Conservation (phyloP, 2,888 invertebrate species). For the Sialis fuliginosa region DNA sequence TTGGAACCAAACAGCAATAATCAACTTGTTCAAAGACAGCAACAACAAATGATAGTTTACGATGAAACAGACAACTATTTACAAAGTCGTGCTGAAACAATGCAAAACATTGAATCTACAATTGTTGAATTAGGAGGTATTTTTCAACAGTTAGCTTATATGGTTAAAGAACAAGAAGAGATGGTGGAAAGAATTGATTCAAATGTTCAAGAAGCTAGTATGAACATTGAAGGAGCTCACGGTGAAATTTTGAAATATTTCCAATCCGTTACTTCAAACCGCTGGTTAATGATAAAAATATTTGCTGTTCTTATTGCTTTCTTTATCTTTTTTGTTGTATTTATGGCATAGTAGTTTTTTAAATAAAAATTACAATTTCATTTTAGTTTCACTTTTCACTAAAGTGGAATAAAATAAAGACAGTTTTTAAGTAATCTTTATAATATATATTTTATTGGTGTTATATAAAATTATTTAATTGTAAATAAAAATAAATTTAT, state of each 20-base stretch:
- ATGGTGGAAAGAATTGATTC: constrained; percentile 94
- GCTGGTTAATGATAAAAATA: constrained; percentile 98
- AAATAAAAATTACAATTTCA: too few species aligned
- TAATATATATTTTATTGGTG: too few species aligned
- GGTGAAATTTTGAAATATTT: constrained; percentile 95
- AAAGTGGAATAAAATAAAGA: too few species aligned
- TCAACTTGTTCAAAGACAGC: constrained; percentile 18
- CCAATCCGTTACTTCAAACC: constrained; percentile 88
- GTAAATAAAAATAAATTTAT: too few species aligned
- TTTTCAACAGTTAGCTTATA: constrained; percentile 86
- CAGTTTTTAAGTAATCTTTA: too few species aligned
- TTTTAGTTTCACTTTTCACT: too few species aligned
- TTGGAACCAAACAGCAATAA: constrained; percentile 34
- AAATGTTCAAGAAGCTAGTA: constrained; percentile 85
- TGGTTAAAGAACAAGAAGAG: constrained; percentile 99
- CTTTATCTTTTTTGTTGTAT: constrained; percentile 97
- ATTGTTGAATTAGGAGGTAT: constrained; percentile 98
- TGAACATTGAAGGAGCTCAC: constrained; percentile 97
- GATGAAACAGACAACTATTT: constrained; percentile 83
- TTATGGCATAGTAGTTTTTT: constrained; percentile 53
- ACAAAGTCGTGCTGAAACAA: constrained; percentile 86
- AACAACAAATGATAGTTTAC: constrained; percentile 56
- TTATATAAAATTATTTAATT: too few species aligned
- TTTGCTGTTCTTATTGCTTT: constrained; percentile 97
- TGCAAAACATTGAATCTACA: constrained; percentile 98